Conservation (phyloP, 2,113 vertebrate species). For the Myocastor coypus region DNA sequence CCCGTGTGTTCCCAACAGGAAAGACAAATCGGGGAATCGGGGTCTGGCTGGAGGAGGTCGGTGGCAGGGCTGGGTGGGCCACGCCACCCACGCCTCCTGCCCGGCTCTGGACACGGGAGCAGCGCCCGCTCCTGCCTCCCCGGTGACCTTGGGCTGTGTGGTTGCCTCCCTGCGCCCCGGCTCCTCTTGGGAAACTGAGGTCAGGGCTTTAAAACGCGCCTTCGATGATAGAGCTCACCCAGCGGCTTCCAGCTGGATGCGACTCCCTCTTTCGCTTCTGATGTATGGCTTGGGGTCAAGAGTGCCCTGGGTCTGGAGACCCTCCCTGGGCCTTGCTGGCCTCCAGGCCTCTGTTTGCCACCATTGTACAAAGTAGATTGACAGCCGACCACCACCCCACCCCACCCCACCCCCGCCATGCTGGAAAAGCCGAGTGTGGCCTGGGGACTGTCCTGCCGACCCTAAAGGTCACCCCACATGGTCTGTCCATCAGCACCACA, state of each 20-base stretch:
- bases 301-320: not conserved
- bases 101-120: not conserved
- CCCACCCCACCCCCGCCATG: not conserved
- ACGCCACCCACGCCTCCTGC: not conserved
- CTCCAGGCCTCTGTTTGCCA: slow-evolving; percentile 36
- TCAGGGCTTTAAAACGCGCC: not conserved
- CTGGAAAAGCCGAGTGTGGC: not conserved
- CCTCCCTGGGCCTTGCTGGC: not conserved
- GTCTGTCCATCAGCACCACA: not conserved
- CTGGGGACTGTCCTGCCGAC: not conserved
- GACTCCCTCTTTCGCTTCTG: not conserved
- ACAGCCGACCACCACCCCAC: too few species aligned
- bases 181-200: not conserved
- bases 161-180: not conserved
- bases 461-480: not conserved
- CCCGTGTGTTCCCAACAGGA: not conserved
- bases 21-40: not conserved
- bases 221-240: not conserved
- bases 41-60: not conserved
- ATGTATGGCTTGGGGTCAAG: not conserved
- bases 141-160: slow-evolving; percentile 75
- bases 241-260: not conserved
- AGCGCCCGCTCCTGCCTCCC: not conserved
- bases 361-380: slow-evolving; percentile 51
- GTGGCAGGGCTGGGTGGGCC: not conserved